Conservation (phyloP, 2,113 vertebrate species). For the Columba livia region DNA sequence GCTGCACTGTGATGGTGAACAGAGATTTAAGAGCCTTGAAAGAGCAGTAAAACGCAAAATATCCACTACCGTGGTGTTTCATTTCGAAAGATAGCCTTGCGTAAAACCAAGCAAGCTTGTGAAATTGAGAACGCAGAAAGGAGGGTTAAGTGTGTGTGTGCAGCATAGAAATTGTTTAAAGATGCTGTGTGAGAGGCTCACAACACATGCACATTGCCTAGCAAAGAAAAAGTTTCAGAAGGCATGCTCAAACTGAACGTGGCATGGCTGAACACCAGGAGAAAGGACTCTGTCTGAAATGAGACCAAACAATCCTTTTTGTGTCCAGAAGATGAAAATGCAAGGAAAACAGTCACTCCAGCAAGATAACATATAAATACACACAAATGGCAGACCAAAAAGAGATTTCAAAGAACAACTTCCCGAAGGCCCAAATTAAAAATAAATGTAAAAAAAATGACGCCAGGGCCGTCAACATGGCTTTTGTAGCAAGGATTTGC, state of each 20-base stretch:
- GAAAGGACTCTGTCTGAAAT: neutral
- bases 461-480: rapidly evolving
- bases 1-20: neutral
- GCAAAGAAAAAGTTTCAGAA: neutral
- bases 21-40: neutral
- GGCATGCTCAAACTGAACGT: neutral
- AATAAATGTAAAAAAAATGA: neutral
- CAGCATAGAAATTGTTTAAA: slow-evolving; percentile 1
- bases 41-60: neutral
- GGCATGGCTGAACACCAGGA: neutral
- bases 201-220: neutral
- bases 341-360: neutral
- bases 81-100: neutral
- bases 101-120: neutral
- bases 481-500: neutral
- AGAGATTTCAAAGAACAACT: neutral
- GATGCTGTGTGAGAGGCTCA: neutral
- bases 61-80: neutral
- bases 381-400: neutral
- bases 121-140: neutral
- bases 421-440: neutral
- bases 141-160: neutral
- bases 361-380: neutral
- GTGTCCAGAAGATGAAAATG: neutral
- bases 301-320: neutral